phyloP scores from a whole-genome alignment of 2,797 vertebrate species.

The Anas bahamensis region DNA sequence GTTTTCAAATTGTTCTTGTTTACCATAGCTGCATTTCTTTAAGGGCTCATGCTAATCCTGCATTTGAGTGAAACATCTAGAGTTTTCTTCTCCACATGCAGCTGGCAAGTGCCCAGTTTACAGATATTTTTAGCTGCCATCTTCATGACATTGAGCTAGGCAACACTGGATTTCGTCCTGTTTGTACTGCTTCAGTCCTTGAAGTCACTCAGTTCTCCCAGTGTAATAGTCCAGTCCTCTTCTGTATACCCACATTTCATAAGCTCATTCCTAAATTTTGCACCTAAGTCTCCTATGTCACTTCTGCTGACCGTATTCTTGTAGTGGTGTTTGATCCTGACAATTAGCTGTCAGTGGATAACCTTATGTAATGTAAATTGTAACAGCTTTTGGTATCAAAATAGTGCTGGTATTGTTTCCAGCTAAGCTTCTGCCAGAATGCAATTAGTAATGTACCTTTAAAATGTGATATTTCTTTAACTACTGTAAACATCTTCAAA shows the following conservation, averaged over 20 bases:
- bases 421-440: constrained; percentile 19
- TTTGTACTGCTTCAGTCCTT: not conserved
- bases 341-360: not conserved
- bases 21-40: constrained; percentile 20
- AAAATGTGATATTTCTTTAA: constrained; percentile 43
- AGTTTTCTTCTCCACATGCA: constrained; percentile 16
- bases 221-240: not conserved
- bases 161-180: constrained; percentile 20
- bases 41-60: not conserved
- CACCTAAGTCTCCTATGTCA: not conserved
- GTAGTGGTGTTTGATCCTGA: not conserved
- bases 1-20: constrained; percentile 39
- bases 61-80: not conserved
- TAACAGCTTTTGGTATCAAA: constrained; percentile 21
- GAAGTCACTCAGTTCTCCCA: not conserved
- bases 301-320: not conserved
- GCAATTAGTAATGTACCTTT: constrained; percentile 33
- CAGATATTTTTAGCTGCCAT: constrained; percentile 14
- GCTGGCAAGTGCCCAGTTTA: constrained; percentile 13
- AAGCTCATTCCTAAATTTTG: not conserved
- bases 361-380: not conserved
- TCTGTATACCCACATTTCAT: not conserved
- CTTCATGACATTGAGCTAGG: not conserved
- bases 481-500: constrained; percentile 5
- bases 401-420: constrained; percentile 14